A percentile compares a stretch with the other conserved stretches of the same genome.
Evolutionary conservation across 92 coral and sea anemone species (phyloP).

Genomic region (Heteractis magnifica): DNA sequence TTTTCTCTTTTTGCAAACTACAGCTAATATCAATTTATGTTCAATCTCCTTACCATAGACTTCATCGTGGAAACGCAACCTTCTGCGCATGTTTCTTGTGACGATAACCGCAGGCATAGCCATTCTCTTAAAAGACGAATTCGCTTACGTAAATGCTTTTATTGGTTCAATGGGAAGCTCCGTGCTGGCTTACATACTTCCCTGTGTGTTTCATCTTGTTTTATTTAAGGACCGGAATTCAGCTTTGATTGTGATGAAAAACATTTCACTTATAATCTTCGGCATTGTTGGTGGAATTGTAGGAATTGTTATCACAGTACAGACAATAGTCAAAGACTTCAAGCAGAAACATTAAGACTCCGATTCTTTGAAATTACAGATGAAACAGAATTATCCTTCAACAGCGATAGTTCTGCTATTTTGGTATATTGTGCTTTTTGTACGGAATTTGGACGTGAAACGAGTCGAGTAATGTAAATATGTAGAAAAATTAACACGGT

Average conservation of each 20-base stretch:
- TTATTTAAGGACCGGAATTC: slow-evolving; percentile 66
- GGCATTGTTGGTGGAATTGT: slow-evolving; percentile 83
- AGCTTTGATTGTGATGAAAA: slow-evolving; percentile 61
- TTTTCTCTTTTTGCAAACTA: not conserved
- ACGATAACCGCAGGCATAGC: slow-evolving; percentile 69
- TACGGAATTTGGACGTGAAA: too few relatives aligned
- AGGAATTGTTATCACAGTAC: slow-evolving; percentile 79
- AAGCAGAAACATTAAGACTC: slow-evolving; percentile 11
- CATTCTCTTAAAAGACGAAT: slow-evolving; percentile 62
- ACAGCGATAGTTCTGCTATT: too few relatives aligned
- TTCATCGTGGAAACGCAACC: slow-evolving; percentile 76
- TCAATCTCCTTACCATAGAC: slow-evolving; percentile 30
- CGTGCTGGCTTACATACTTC: slow-evolving; percentile 77
- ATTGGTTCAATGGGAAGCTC: slow-evolving; percentile 89
- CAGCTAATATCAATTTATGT: not conserved
- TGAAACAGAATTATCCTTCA: too few relatives aligned
- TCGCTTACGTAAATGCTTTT: slow-evolving; percentile 83
- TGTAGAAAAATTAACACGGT: too few relatives aligned
- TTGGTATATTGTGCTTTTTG: too few relatives aligned
- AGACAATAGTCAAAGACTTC: slow-evolving; percentile 54
- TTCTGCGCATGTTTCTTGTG: slow-evolving; percentile 64
- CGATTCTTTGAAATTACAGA: not conserved
- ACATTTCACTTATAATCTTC: slow-evolving; percentile 65
- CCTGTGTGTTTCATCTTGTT: slow-evolving; percentile 68
- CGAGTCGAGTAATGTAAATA: too few relatives aligned